A percentile compares a stretch with the other conserved stretches of the same genome.
These are phyloP conservation scores for Lutraria rhynchaena DNA, from an alignment of 1,140 invertebrate genomes.

Conservation along the genomic window DNA sequence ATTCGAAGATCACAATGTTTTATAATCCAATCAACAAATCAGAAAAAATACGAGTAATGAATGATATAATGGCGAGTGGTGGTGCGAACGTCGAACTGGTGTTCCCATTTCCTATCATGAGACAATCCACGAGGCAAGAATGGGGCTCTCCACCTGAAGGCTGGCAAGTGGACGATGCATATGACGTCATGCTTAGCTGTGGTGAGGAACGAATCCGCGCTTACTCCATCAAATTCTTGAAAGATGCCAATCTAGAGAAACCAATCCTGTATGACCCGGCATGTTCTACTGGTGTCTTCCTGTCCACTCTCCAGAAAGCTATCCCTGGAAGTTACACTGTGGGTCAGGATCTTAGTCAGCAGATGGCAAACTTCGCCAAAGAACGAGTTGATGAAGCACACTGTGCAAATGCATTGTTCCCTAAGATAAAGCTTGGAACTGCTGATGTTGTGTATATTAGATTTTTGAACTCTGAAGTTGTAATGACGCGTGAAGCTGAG, in stretches of 20 bases:
- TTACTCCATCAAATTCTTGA: constrained; percentile 63
- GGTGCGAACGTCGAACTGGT: constrained; percentile 56
- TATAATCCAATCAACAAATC: constrained; percentile 60
- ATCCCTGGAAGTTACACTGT: constrained; percentile 65
- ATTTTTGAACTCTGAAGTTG: constrained; percentile 70
- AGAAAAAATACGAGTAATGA: constrained; percentile 65
- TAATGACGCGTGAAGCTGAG: constrained; percentile 63
- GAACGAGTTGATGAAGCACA: constrained; percentile 65
- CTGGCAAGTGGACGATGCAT: constrained; percentile 67
- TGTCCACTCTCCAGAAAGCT: constrained; percentile 62
- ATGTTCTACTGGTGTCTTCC: constrained; percentile 70
- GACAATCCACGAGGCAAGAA: constrained; percentile 59
- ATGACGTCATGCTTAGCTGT: constrained; percentile 68
- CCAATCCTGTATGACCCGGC: constrained; percentile 70
- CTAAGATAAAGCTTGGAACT: constrained; percentile 60
- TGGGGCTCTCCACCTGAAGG: constrained; percentile 67
- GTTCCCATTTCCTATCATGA: constrained; percentile 66
- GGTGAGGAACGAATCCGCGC: constrained; percentile 67
- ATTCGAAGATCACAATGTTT: constrained; percentile 57
- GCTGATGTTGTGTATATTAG: constrained; percentile 66
- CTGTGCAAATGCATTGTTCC: constrained; percentile 68
- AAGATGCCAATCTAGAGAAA: constrained; percentile 23
- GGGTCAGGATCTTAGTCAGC: constrained; percentile 69
- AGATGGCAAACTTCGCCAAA: constrained; percentile 67
- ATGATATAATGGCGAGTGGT: constrained; percentile 49